Evolutionary conservation across 2,113 vertebrate genomes (phyloP), one percentile per base, ranked within the genome.

Genomic region (Catagonus wagneri): DNA sequence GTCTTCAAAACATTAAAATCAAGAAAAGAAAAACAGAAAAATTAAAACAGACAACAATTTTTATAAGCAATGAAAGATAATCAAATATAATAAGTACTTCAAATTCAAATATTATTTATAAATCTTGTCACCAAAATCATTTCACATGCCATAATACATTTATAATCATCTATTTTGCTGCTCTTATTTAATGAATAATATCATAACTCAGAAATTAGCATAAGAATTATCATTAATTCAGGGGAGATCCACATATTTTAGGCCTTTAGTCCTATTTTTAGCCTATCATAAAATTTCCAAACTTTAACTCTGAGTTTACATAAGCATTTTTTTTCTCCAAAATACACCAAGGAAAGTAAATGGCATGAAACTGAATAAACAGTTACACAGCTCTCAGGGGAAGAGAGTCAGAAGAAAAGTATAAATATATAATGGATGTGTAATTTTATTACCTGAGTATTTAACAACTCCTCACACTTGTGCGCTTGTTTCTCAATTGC

Each of bases 381-480:
- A 96, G 89, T 69, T 72, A 19, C n/a, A 75, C 23, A 71, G 81
- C 29, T 85, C 89, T 78, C 80, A 52, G 50, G 81, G 44, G 52
- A 71, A 80, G 44, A 44, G 72, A 87, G 60, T 66, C n/a, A 89
- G 86, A 60, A 89, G 63, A 81, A 89, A 88, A 87, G 65, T 27
- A 27, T 83, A 76, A 90, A 89, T 66, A 65, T 50, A 60, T 39
- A 83, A 88, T 80, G 25, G 68, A 61, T 50, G 54, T 78, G 23
- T 50, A 78, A 8, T 56, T 93, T 52, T 60, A 52, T 92, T 97
- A 99, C 99, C 99, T 99, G 99, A 93, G 97, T 92, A 61, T 98
- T 96, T 68, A 99, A 98, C 50, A 99, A 95, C 68, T 99, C 98
- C 95, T 99, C 98, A 97, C 99, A 99, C 79, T 98, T 98, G 50